Conservation (phyloP, 2,888 invertebrate genomes). For the Leptogaster cylindrica region DNA sequence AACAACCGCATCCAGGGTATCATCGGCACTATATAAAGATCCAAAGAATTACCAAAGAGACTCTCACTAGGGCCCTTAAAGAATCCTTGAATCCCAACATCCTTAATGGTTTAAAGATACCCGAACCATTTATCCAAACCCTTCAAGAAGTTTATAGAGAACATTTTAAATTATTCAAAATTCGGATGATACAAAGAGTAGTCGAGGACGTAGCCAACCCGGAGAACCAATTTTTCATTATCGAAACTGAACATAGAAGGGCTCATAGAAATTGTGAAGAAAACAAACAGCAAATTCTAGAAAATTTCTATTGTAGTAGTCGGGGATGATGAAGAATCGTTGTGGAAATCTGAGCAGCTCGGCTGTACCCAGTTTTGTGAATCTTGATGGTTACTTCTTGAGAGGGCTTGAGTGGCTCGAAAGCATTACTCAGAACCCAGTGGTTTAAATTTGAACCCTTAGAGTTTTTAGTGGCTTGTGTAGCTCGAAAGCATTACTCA, state of each 20-base stretch:
- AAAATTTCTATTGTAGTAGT: slow-evolving; percentile 5
- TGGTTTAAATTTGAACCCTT: too few relatives aligned
- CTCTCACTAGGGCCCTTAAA: not conserved
- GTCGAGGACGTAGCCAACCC: not conserved
- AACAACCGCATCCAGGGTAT: slow-evolving; percentile 44
- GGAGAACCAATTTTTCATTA: slow-evolving; percentile 2
- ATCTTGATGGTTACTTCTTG: too few relatives aligned
- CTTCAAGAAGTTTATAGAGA: slow-evolving; percentile 13
- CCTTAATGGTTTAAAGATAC: not conserved
- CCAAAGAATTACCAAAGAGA: slow-evolving; percentile 14
- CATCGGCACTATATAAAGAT: slow-evolving; percentile 8
- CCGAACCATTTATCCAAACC: not conserved
- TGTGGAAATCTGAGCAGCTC: too few relatives aligned
- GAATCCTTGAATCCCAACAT: not conserved
- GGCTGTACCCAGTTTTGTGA: too few relatives aligned
- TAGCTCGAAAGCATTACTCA: too few relatives aligned
- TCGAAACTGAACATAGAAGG: not conserved
- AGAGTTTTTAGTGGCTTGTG: too few relatives aligned
- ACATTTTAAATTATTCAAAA: not conserved
- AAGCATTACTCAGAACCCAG: too few relatives aligned
- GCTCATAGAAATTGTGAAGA: slow-evolving; percentile 8
- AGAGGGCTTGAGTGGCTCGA: too few relatives aligned
- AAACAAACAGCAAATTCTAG: slow-evolving; percentile 8
- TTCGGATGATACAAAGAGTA: not conserved
- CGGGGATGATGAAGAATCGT: too few relatives aligned